Evolutionary conservation across 2,797 vertebrate genomes (phyloP), one percentile per base, ranked within the genome.

Genomic region (Esox masquinongy): DNA sequence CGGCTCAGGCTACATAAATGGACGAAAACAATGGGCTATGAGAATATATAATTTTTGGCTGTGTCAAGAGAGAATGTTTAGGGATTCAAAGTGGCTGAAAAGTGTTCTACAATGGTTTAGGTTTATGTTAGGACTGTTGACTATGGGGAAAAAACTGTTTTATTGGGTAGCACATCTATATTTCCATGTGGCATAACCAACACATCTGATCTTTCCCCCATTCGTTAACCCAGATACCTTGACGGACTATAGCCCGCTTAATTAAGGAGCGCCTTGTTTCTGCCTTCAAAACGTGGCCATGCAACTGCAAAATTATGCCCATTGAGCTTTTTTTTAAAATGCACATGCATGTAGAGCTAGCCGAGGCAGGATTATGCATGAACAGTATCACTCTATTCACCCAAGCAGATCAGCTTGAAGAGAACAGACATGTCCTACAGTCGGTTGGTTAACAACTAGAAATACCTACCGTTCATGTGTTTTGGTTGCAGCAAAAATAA

Each of bases 341-440:
- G n/a, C n/a, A n/a, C n/a, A n/a, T n/a, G n/a, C n/a, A n/a, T n/a
- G n/a, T n/a, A n/a, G n/a, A 12, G 36, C 36, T 8, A 39, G 81
- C 74, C 24, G 29, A 74, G 79, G 75, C n/a, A 75, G 73, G 80
- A 84, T 83, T 64, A 16, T 29, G 24, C 24, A 31, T 80, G 87
- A 87, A 88, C 80, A 77, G 75, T 59, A 74, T 78, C 26, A 1
- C 81, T 75, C 80, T 59, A 68, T 56, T 56, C 72, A 76, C 53
- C 75, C 31, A 64, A 56, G 53, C 53, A 56, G 19, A 56, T 87
- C 86, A 85, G 82, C 86, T 68, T 5, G 73, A 56, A 9, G 88
- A 88, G 88, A 76, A 85, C 80, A 22, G 90, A 90, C 88, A 89
- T 85, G 82, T 88, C 87, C 81, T 79, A 69, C 85, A 83, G 79